Base-by-base conservation (phyloP, 2,888 invertebrate species). In the Pandemis heparana region DNA sequence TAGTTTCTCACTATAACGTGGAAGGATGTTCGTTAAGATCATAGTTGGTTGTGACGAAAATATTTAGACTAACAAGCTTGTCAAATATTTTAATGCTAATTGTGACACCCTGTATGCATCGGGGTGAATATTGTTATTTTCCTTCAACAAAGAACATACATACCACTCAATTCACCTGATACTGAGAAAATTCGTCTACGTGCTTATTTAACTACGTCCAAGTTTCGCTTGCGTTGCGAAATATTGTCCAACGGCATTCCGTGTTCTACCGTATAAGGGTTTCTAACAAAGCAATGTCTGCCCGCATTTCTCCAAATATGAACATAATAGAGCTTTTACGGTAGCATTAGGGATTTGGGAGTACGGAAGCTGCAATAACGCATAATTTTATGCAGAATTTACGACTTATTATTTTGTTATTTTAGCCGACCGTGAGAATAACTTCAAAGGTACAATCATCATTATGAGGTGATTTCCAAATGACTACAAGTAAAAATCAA, bases 311-410 rank as follows among this genome's bases (percentile, higher is more conserved):
- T 69, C 73, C 73, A 70, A 74, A 70, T 74, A 74, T 65, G 74
- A 69, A 65, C 64, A 74, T 74, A 74, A 74, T 74, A 70, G 64
- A 74, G 74, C 74, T 53, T 69, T 74, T 69, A 74, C 43, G 41
- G 51, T 59, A 32, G 41, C 56, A 48, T 71, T 65, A 71, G 62
- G 46, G 10, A 9, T 51, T 61, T 65, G 23, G 38, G 43, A 70
- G 70, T 61, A 65, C 69, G 51, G 73, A 59, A 60, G 63, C 41
- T 48, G 63, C 62, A 70, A 60, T 74, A 65, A 51, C 43, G 59
- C 53, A 70, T 70, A 69, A 74, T 74, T 69, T 61, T 65, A 62
- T 23, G 38, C 53, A n/a, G n/a, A 23, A 56, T 56, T 18, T 23
- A 56, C 23, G 56, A 56, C 9, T 56, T 56, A 12, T 53, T n/a